Conservation (phyloP, 2,797 vertebrate species). For the Scolopax bukidnonensis region DNA sequence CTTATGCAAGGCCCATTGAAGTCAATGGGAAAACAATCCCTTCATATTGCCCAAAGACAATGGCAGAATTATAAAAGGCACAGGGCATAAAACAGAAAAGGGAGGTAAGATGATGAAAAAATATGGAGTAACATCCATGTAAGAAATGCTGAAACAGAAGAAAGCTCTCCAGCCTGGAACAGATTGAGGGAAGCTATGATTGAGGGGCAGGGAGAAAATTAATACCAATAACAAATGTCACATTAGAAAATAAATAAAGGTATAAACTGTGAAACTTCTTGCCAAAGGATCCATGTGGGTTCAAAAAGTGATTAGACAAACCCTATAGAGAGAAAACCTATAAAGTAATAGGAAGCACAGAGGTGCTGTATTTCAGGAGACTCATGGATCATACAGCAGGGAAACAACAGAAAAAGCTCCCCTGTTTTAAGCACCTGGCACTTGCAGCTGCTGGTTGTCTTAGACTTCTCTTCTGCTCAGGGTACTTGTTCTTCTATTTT, state of each 20-base stretch:
- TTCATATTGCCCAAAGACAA: neutral
- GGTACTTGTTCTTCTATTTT: neutral
- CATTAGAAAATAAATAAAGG: neutral
- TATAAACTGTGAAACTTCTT: neutral
- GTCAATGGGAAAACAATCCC: neutral
- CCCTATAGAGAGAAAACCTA: neutral
- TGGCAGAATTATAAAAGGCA: neutral
- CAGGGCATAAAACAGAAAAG: neutral
- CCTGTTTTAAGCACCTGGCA: neutral
- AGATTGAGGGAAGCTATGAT: neutral
- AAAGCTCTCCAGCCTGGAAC: neutral
- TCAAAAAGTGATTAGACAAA: neutral
- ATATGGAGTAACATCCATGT: neutral
- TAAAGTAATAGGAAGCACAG: neutral
- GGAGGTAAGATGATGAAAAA: neutral
- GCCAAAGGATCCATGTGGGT: neutral
- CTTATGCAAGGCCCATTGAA: neutral
- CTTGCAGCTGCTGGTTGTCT: neutral
- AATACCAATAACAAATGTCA: neutral
- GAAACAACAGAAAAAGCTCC: neutral
- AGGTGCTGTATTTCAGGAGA: neutral
- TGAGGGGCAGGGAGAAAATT: neutral
- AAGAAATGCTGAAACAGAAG: neutral
- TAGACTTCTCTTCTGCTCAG: neutral
- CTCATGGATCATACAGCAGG: accelerated